Evolutionary conservation across 2,888 invertebrate genomes (phyloP).

Genomic region (Endotricha flammealis): DNA sequence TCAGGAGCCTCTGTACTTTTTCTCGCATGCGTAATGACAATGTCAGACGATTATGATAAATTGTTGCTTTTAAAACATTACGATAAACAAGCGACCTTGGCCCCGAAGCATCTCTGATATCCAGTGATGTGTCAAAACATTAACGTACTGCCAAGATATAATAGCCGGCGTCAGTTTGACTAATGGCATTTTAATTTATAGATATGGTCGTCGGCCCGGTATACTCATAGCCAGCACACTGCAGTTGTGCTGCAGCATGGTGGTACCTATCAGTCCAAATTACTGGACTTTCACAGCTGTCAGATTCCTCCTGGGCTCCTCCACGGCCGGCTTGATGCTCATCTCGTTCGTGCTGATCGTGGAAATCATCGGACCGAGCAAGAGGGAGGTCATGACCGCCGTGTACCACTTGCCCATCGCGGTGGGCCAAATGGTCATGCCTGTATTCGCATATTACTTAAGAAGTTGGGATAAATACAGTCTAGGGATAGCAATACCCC

Average conservation of each 20-base stretch:
- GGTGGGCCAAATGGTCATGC: slow-evolving; percentile 78
- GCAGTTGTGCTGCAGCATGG: slow-evolving; percentile 80
- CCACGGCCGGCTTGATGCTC: slow-evolving; percentile 86
- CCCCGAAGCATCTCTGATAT: too few species aligned
- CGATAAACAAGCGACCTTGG: too few species aligned
- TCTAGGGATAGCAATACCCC: slow-evolving; percentile 76
- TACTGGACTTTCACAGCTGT: slow-evolving; percentile 73
- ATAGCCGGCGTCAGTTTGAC: too few species aligned
- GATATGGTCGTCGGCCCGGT: slow-evolving; percentile 83
- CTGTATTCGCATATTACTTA: slow-evolving; percentile 77
- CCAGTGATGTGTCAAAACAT: too few species aligned
- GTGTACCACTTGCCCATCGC: slow-evolving; percentile 80
- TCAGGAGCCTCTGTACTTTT: too few species aligned
- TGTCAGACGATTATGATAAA: too few species aligned
- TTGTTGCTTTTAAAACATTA: too few species aligned
- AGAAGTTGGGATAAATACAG: slow-evolving; percentile 80
- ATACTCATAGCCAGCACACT: slow-evolving; percentile 79
- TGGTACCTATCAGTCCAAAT: slow-evolving; percentile 80
- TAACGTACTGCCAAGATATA: too few species aligned
- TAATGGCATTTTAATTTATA: slow-evolving; percentile 38
- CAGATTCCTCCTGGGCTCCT: slow-evolving; percentile 81
- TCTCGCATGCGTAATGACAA: too few species aligned
- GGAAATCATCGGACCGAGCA: slow-evolving; percentile 74
- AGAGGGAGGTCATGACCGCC: slow-evolving; percentile 66
- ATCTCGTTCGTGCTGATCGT: slow-evolving; percentile 80